These are phyloP conservation scores for Stylophora pistillata DNA, from an alignment of 64 coral and sea anemone species.

Conservation along the genomic window DNA sequence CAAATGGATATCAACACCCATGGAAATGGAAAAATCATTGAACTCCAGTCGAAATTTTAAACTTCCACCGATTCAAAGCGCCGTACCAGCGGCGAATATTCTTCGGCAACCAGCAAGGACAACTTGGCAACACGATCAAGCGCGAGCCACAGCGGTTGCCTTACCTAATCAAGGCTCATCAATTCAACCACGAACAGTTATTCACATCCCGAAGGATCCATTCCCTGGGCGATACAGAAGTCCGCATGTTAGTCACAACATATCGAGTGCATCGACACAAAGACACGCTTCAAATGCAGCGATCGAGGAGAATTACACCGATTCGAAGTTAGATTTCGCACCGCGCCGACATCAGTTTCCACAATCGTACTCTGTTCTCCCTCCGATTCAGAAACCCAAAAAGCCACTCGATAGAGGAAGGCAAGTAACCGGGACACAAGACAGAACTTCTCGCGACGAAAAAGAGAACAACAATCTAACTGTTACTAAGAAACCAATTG, in stretches of 20 bases:
- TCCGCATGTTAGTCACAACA: neutral
- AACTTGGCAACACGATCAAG: slow-evolving; percentile 1
- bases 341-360: slow-evolving; percentile 72
- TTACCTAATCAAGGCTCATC: neutral
- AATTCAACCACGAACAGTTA: slow-evolving; percentile 9
- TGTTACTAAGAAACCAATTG: neutral
- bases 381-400: slow-evolving; percentile 68
- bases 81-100: slow-evolving; percentile 37
- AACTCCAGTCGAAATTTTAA: slow-evolving; percentile 88
- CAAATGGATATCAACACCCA: neutral
- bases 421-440: neutral
- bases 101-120: slow-evolving; percentile 4
- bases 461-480: neutral
- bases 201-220: slow-evolving; percentile 21
- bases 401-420: neutral
- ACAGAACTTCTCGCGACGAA: neutral
- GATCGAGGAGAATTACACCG: neutral
- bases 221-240: slow-evolving; percentile 32
- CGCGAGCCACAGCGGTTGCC: neutral
- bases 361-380: slow-evolving; percentile 64
- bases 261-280: neutral
- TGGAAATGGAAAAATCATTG: slow-evolving; percentile 60
- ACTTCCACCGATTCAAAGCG: slow-evolving; percentile 85
- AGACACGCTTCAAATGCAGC: neutral
- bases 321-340: slow-evolving; percentile 12